A percentile compares a stretch with the other conserved stretches of the same genome.
phyloP scores from a whole-genome alignment of 1,140 invertebrate genomes.

The Drosophila subpulchrella region DNA sequence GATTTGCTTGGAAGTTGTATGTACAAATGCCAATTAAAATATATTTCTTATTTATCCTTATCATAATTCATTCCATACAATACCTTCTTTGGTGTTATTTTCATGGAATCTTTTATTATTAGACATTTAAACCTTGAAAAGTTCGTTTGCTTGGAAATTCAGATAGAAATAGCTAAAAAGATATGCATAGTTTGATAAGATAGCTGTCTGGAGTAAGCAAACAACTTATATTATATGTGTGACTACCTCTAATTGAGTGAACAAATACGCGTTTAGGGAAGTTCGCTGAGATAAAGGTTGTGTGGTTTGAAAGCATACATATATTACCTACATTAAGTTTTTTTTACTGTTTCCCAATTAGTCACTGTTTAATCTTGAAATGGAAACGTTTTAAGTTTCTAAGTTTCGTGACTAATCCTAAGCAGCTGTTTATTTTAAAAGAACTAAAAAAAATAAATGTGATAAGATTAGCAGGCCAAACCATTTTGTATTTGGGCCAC shows the following conservation, averaged over 20 bases:
- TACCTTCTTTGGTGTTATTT: background rate
- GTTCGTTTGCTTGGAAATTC: background rate
- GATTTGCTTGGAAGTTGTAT: conserved; percentile 8
- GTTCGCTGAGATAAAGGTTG: background rate
- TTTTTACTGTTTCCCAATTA: conserved; percentile 5
- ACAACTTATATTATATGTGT: conserved; percentile 1
- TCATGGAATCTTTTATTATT: background rate
- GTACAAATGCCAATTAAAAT: no score
- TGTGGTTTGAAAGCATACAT: background rate
- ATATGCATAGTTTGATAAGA: conserved; percentile 28
- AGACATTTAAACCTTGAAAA: conserved; percentile 20
- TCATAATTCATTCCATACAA: no score
- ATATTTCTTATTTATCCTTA: no score
- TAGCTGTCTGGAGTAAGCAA: conserved; percentile 1
- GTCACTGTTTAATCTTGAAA: conserved; percentile 2
- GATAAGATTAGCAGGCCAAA: conserved; percentile 31
- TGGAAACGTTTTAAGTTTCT: no score
- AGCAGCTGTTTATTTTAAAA: conserved; percentile 27
- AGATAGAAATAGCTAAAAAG: conserved; percentile 5
- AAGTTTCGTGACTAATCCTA: conserved; percentile 3
- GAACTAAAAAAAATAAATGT: conserved; percentile 11
- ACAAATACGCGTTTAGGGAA: conserved; percentile 12
- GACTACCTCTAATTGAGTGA: conserved; percentile 1
- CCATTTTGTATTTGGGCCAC: conserved; percentile 17
- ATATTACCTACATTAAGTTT: background rate